Evolutionary conservation across 1,140 invertebrate genomes (phyloP).

Genomic region (Aphis gossypii): DNA sequence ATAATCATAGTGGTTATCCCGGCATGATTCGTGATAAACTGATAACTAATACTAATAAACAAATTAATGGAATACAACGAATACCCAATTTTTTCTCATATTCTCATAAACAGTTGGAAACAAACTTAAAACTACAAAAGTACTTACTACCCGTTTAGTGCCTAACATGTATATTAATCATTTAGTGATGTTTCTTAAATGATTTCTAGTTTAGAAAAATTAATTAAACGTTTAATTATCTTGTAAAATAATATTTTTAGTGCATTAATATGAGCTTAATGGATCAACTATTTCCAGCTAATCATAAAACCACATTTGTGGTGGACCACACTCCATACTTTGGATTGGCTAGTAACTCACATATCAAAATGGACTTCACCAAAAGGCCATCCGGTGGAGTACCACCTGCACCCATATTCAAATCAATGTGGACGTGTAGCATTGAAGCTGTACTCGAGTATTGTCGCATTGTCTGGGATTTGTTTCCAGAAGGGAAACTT

Average conservation of each 20-base stretch:
- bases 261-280: constrained; percentile 13
- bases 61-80: too few species aligned
- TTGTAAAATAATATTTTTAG: background rate
- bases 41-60: too few species aligned
- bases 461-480: constrained; percentile 94
- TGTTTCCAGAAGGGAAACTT: constrained; percentile 88
- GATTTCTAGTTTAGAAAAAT: background rate
- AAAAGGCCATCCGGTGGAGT: constrained; percentile 77
- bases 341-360: constrained; percentile 83
- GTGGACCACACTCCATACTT: constrained; percentile 92
- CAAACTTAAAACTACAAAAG: too few species aligned
- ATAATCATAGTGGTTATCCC: too few species aligned
- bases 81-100: too few species aligned
- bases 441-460: constrained; percentile 95
- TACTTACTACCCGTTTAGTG: too few species aligned
- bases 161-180: too few species aligned
- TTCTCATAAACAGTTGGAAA: too few species aligned
- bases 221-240: background rate
- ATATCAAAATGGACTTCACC: constrained; percentile 87
- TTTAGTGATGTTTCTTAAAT: background rate
- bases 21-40: too few species aligned
- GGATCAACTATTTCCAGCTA: constrained; percentile 69
- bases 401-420: constrained; percentile 80
- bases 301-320: constrained; percentile 95
- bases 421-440: constrained; percentile 93